Evolutionary conservation across 2,797 vertebrate genomes (phyloP), one percentile per base, ranked within the genome.

Genomic region (Amblyopsis hoosieri): DNA sequence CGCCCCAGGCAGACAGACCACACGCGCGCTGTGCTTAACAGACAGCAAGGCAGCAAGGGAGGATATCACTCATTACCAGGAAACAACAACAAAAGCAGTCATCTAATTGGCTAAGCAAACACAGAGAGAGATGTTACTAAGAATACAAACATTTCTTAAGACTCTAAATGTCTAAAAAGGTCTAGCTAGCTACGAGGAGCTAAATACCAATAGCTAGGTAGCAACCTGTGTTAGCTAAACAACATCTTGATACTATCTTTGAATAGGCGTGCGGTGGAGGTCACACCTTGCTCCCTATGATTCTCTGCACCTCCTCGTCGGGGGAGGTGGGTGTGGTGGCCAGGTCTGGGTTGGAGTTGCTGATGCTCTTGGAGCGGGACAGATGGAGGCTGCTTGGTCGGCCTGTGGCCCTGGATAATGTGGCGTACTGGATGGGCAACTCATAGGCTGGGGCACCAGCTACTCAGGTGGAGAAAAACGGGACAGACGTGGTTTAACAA

Each of bases 261-360:
- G 9, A 42, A 42, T 9, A 42, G 37, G 9, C 9, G 7, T 42
- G 37, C 9, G 37, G 37, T 42, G 37, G 37, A 42, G 37, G 37
- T 42, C 37, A 42, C 37, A 42, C 95, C 93, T 96, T 97, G 93
- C 82, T 93, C 64, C 92, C 92, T 19, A 96, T 93, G 78, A 97
- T 96, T 47, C 93, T 91, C 75, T 95, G 94, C 53, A 97, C 95
- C 80, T 97, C 95, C 1, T 96, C 94, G 0, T 98, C 96, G 6
- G 96, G 93, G 1, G 94, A 94, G 59, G 92, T 85, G 0, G 95
- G 95, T 4, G 89, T 90, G 67, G 83, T 92, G 0, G 95, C 94
- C 78, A 98, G 86, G 78, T 97, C 95, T 0, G 96, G 96, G 79
- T 97, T 96, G 69, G 96, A 97, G 90, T 94, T 97, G 85, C 96